Base-by-base conservation (phyloP, 2,113 vertebrate species). In the Calonectris borealis region DNA sequence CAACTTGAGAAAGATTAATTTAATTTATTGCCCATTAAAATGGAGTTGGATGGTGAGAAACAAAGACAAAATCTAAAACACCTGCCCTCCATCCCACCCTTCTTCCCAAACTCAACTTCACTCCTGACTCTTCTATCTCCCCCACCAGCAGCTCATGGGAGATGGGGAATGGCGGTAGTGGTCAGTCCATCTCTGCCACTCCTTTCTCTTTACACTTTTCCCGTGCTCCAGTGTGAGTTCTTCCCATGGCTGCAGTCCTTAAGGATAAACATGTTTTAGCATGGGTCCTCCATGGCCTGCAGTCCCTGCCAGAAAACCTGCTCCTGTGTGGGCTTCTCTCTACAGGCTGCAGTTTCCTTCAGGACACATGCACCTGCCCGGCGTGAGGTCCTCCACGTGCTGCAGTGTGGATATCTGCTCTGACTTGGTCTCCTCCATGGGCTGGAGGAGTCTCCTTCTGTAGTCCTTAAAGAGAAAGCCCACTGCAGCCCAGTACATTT, bases 241-340 rank as follows among this genome's bases (percentile, higher is more conserved):
- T 54, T 73, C 38, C 31, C 27, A 9, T 29, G 13, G 7, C 52
- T 81, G 7, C 3, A 42, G 19, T 22, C 11, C 20, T 62, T 62
- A 73, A 27, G 2, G 2, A 16, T 9, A 83, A 78, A 51, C 1
- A 1, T 25, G 10, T 52, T 83, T 32, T 49, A 52, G 26, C 2
- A 1, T 36, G 14, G 13, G 12, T 51, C 19, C 8, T 51, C 29
- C 62, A 38, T 11, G 5, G 25, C 9, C 46, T 2, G 0, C 11
- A 38, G 8, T 11, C 16, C 7, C 22, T 66, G 26, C 8, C 31
- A 44, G 61, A 62, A 88, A 52, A 66, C 4, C 3, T 40, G 13
- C 10, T 61, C 40, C 55, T 70, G 10, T 1, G 1, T 34, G 49
- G 9, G 6, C 11, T 19, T 17, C 11, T 51, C 21, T 82, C 13